Conservation (phyloP, 2,113 vertebrate species). For the Silurus meridionalis region DNA sequence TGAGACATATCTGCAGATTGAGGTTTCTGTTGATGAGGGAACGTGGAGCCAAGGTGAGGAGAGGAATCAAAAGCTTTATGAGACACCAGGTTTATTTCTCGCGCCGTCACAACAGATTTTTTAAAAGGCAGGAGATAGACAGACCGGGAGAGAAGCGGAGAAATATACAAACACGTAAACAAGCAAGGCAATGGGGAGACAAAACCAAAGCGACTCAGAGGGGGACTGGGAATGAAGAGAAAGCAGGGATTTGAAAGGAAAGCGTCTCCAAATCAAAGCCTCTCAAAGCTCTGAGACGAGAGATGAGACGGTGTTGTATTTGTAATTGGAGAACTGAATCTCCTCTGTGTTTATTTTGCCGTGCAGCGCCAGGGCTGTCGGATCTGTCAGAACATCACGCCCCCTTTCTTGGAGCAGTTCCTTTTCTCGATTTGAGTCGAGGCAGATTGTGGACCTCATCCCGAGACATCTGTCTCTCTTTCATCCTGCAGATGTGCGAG, state of each 20-base stretch:
- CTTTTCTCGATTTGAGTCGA: not conserved
- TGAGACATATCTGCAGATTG: not conserved
- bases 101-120: not conserved
- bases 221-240: not conserved
- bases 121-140: not conserved
- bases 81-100: not conserved
- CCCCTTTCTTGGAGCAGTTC: not conserved
- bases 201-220: not conserved
- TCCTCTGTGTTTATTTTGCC: slow-evolving; percentile 9
- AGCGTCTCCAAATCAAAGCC: not conserved
- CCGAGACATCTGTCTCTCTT: slow-evolving; percentile 13
- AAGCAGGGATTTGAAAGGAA: not conserved
- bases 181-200: not conserved
- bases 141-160: not conserved
- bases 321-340: not conserved
- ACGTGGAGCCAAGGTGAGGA: not conserved
- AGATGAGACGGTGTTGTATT: not conserved
- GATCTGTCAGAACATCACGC: not conserved
- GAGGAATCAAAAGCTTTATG: not conserved
- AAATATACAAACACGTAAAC: not conserved
- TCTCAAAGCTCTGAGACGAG: too few relatives aligned
- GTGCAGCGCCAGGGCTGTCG: not conserved
- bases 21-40: not conserved
- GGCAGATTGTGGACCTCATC: slow-evolving; percentile 8
- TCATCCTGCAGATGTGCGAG: not conserved